Percentiles rank a stretch among this genome's conserved stretches.
Evolutionary conservation across 2,888 invertebrate genomes (phyloP).

Genomic region (Syrista parreyssii): DNA sequence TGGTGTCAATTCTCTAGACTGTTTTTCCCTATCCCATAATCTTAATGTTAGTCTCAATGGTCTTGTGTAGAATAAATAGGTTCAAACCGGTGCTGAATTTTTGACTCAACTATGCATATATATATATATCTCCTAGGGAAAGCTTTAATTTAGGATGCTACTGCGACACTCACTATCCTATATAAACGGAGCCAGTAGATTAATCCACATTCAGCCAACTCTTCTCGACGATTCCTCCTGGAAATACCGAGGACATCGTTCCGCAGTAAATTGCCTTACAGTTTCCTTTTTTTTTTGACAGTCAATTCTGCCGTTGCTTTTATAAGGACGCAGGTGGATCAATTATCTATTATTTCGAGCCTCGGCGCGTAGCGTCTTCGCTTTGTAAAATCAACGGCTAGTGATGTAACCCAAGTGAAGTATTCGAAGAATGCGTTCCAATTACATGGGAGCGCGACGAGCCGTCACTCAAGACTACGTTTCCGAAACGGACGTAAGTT

Average conservation of each 20-base stretch:
- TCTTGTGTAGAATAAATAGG: no score
- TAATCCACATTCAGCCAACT: not conserved
- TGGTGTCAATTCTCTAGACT: no score
- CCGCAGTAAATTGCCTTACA: not conserved
- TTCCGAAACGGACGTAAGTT: conserved; percentile 11
- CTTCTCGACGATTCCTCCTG: not conserved
- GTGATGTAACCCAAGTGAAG: conserved; percentile 13
- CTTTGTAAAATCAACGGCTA: not conserved
- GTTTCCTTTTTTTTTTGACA: not conserved
- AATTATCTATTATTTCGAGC: not conserved
- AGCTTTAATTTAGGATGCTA: not conserved
- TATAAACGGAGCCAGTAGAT: not conserved
- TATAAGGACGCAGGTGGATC: no score
- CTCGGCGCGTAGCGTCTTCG: not conserved
- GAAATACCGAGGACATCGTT: not conserved
- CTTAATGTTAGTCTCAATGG: no score
- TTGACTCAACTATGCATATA: no score
- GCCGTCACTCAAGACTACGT: conserved; percentile 29
- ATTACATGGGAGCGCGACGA: conserved; percentile 35
- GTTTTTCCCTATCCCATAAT: no score
- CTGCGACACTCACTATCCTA: not conserved
- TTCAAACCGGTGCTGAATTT: no score
- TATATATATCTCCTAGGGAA: not conserved
- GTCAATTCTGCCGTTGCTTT: no score
- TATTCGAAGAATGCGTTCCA: conserved; percentile 36